phyloP scores from a whole-genome alignment of 2,888 invertebrate species.

The Ischnus inquisitorius region DNA sequence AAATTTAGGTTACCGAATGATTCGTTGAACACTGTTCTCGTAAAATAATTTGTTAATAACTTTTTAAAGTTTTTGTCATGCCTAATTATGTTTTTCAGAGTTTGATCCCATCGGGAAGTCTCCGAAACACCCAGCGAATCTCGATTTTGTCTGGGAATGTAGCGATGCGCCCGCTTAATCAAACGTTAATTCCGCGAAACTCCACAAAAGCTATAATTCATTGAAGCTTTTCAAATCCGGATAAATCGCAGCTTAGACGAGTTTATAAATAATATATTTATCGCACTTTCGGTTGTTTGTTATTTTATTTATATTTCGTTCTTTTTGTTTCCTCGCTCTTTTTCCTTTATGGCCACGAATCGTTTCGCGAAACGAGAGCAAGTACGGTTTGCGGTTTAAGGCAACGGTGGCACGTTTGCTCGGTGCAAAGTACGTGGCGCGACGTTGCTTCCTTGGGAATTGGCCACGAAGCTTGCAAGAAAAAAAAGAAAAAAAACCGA shows the following conservation, averaged over 20 bases:
- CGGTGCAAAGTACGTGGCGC: conserved; percentile 56
- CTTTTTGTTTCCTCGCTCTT: conserved; percentile 3
- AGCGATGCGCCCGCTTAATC: too few relatives aligned
- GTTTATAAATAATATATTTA: conserved; percentile 64
- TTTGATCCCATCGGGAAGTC: too few relatives aligned
- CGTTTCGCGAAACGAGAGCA: conserved; percentile 38
- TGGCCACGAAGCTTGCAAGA: conserved; percentile 52
- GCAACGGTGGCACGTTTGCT: conserved; percentile 61
- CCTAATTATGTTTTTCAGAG: too few relatives aligned
- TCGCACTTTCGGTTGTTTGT: conserved; percentile 7
- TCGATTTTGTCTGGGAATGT: too few relatives aligned
- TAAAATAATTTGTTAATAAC: too few relatives aligned
- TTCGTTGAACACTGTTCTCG: too few relatives aligned
- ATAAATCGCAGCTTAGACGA: conserved; percentile 32
- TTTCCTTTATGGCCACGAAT: conserved; percentile 45
- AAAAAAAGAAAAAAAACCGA: conserved; percentile 18
- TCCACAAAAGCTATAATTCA: background rate
- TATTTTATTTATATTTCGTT: background rate
- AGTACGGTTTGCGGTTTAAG: conserved; percentile 50
- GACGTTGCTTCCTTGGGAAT: conserved; percentile 58
- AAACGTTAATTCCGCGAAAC: conserved; percentile 40
- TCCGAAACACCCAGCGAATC: too few relatives aligned
- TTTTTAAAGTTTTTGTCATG: too few relatives aligned
- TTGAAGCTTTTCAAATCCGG: conserved; percentile 3
- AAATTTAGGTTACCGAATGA: too few relatives aligned